These are phyloP conservation scores for Cheirogaleus medius DNA, from an alignment of 2,113 vertebrate species.

Conservation along the genomic window DNA sequence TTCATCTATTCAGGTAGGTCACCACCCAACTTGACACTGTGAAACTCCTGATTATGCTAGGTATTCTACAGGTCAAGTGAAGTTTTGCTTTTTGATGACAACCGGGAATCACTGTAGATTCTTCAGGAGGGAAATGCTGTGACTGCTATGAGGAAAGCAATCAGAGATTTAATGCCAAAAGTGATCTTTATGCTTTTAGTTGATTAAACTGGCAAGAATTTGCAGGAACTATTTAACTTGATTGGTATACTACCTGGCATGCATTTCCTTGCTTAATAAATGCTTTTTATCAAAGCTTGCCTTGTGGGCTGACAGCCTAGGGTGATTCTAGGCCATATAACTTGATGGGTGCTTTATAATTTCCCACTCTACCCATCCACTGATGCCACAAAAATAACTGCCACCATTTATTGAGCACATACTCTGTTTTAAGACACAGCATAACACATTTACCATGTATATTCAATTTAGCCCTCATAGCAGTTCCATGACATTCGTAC, in stretches of 20 bases:
- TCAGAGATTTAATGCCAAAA: conserved; percentile 52
- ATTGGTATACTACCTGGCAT: conserved; percentile 58
- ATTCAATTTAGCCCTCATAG: neutral
- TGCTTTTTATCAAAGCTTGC: conserved; percentile 8
- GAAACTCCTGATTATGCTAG: neutral
- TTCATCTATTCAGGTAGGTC: neutral
- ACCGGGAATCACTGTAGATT: conserved; percentile 4
- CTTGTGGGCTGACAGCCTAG: neutral
- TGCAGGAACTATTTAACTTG: conserved; percentile 52
- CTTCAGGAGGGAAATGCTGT: conserved; percentile 46
- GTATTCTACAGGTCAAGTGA: neutral
- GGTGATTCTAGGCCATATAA: neutral
- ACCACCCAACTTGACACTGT: neutral
- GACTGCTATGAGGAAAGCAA: neutral
- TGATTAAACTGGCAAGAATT: conserved; percentile 68
- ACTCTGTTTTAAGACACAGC: conserved; percentile 12
- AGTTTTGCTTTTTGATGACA: conserved; percentile 57
- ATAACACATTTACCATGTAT: neutral
- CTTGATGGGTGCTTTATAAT: conserved; percentile 1
- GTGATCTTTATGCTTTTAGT: conserved; percentile 67
- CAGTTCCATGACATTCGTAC: neutral
- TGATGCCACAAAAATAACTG: conserved; percentile 13
- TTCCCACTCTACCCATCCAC: neutral
- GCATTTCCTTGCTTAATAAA: conserved; percentile 28
- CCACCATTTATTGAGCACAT: neutral